These are phyloP conservation scores for Talpa occidentalis DNA, from an alignment of 2,113 vertebrate species.

Conservation along the genomic window DNA sequence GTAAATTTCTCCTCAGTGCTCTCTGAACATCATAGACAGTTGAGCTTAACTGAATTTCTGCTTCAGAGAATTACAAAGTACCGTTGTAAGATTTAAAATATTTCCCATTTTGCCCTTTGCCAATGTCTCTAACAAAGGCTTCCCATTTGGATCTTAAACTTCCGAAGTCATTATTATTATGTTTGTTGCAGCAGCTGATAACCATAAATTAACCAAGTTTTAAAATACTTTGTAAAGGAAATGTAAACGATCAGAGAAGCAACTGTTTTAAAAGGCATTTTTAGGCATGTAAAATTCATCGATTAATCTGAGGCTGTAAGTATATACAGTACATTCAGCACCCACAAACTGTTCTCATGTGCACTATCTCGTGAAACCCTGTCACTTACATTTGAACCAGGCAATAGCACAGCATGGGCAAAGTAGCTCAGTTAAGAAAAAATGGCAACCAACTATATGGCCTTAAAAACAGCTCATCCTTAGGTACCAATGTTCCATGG, in stretches of 20 bases:
- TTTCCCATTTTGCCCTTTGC: constrained; percentile 9
- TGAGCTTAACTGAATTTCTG: constrained; percentile 50
- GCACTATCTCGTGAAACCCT: constrained; percentile 1
- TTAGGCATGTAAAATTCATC: constrained; percentile 24
- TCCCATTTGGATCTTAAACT: constrained; percentile 16
- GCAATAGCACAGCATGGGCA: neutral
- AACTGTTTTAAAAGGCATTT: constrained; percentile 47
- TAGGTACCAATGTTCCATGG: neutral
- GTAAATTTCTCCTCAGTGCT: constrained; percentile 48
- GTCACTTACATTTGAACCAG: constrained; percentile 8
- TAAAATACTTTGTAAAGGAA: constrained; percentile 49
- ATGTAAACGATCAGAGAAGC: constrained; percentile 6
- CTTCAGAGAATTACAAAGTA: constrained; percentile 57
- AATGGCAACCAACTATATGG: neutral
- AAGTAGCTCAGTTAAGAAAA: neutral
- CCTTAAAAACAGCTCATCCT: neutral
- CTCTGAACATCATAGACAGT: constrained; percentile 1
- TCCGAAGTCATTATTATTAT: constrained; percentile 35
- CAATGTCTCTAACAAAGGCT: neutral
- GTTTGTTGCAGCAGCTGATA: neutral
- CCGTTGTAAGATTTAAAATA: constrained; percentile 24
- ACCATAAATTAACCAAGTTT: constrained; percentile 39
- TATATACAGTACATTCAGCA: neutral
- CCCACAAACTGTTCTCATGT: neutral
- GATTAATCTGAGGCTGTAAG: neutral